phyloP scores from a whole-genome alignment of 2,888 invertebrate genomes.

The Tortricodes alternella region DNA sequence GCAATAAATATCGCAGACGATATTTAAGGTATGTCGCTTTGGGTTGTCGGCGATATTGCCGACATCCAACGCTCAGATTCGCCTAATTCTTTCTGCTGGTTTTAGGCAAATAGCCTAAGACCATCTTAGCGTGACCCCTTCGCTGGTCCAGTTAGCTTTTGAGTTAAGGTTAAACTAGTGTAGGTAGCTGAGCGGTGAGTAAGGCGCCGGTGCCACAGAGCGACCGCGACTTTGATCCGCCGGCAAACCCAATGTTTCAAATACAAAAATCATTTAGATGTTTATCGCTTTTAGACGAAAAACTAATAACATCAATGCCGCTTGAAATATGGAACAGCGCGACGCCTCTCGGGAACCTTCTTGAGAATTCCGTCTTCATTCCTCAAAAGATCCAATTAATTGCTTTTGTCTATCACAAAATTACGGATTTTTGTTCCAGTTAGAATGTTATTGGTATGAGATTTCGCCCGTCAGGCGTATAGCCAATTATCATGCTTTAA shows the following conservation, averaged over 20 bases:
- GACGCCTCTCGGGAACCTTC: conserved; percentile 6
- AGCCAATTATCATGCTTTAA: no score
- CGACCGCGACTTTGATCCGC: conserved; percentile 60
- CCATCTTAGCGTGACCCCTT: conserved; percentile 47
- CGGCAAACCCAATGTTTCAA: conserved; percentile 44
- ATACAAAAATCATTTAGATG: conserved; percentile 73
- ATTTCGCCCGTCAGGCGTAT: no score
- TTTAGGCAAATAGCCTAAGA: conserved; percentile 47
- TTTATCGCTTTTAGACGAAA: conserved; percentile 75
- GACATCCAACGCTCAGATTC: conserved; percentile 52
- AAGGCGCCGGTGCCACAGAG: not conserved
- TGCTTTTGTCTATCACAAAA: conserved; percentile 15
- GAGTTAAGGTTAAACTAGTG: conserved; percentile 8
- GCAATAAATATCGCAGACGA: conserved; percentile 70
- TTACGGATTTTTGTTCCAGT: conserved; percentile 12
- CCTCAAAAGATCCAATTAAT: conserved; percentile 24
- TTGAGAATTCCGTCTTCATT: conserved; percentile 18
- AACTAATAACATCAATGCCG: conserved; percentile 67
- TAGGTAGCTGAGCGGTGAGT: not conserved
- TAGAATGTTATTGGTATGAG: not conserved
- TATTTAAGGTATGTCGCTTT: conserved; percentile 70
- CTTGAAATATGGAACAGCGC: conserved; percentile 36
- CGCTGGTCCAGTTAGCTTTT: conserved; percentile 41
- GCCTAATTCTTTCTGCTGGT: conserved; percentile 64
- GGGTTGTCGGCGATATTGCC: conserved; percentile 70